Evolutionary conservation across 2,113 vertebrate genomes (phyloP).

Genomic region (Larimichthys polyactis): DNA sequence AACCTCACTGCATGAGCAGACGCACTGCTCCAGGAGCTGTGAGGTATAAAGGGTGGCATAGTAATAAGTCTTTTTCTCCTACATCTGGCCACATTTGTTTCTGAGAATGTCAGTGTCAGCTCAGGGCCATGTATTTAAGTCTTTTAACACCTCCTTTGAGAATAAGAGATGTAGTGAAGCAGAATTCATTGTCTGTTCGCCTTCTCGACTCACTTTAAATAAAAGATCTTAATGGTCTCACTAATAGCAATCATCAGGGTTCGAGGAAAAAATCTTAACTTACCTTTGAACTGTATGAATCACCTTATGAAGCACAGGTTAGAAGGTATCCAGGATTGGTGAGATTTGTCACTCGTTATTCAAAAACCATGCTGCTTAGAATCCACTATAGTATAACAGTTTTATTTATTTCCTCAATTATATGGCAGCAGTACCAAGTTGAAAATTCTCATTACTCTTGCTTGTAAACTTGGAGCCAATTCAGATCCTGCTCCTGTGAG

Average conservation of each 20-base stretch:
- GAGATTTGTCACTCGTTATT: not conserved
- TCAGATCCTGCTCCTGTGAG: constrained; percentile 24
- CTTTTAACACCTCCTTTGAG: constrained; percentile 42
- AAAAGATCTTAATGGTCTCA: constrained; percentile 5
- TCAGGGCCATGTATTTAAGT: constrained; percentile 42
- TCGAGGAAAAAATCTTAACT: constrained; percentile 4
- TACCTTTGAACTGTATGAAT: constrained; percentile 6
- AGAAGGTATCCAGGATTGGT: not conserved
- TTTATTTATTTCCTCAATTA: not conserved
- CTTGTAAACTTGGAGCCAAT: constrained; percentile 13
- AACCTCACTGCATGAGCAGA: not conserved
- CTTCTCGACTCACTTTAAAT: constrained; percentile 16
- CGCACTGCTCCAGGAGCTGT: constrained; percentile 13
- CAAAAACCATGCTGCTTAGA: not conserved
- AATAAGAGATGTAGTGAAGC: constrained; percentile 43
- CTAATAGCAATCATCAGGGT: constrained; percentile 4
- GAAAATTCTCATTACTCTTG: constrained; percentile 13
- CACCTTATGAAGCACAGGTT: not conserved
- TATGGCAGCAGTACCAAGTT: not conserved
- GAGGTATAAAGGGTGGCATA: constrained; percentile 13
- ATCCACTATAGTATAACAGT: not conserved
- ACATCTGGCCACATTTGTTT: constrained; percentile 42
- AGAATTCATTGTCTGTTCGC: constrained; percentile 16
- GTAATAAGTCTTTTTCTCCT: constrained; percentile 18
- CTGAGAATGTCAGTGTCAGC: constrained; percentile 48